Evolutionary conservation across 2,113 vertebrate genomes (phyloP), one percentile per base, ranked within the genome.

Genomic region (Brachypodius melanocephalos): DNA sequence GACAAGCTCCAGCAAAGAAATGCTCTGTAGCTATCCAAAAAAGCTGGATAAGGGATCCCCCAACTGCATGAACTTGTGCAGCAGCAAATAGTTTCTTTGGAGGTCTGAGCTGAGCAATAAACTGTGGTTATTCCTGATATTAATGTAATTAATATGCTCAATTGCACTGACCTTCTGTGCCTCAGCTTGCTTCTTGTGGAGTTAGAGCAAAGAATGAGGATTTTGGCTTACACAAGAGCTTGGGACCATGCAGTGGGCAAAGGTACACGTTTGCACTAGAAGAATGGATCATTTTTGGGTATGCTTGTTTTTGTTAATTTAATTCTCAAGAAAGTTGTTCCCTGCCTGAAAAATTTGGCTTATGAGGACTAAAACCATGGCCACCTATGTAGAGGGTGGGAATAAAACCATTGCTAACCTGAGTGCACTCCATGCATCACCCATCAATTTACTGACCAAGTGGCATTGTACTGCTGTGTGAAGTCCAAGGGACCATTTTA

Each of bases 231-330:
- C 14, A 21, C 8, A 38, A 16, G 31, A 62, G 18, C 43, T 65
- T 45, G 32, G 10, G 20, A 80, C 11, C 54, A 28, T 0, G 0
- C 6, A 6, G 29, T 14, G 18, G n/a, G 2, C 0, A 21, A 54
- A 68, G 40, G 52, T 14, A 14, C 31, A 59, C 11, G 5, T 40
- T 73, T 65, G 14, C 32, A 19, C 17, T 25, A n/a, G n/a, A 62
- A 58, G 48, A 80, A 46, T 2, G 17, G 13, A 28, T 59, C 3
- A 2, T 36, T 67, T 74, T 32, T 0, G 36, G 14, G 5, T 69
- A 16, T 26, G 7, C 12, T 57, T 80, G 8, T 24, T 91, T 80
- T 34, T 36, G 29, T 22, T 71, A 28, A 52, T 55, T 63, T 43
- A 12, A 16, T 62, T 65, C 38, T 63, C 22, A 34, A 19, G 34